Base-by-base conservation (phyloP, 2,113 vertebrate species). In the Trochalopteron elliotii region DNA sequence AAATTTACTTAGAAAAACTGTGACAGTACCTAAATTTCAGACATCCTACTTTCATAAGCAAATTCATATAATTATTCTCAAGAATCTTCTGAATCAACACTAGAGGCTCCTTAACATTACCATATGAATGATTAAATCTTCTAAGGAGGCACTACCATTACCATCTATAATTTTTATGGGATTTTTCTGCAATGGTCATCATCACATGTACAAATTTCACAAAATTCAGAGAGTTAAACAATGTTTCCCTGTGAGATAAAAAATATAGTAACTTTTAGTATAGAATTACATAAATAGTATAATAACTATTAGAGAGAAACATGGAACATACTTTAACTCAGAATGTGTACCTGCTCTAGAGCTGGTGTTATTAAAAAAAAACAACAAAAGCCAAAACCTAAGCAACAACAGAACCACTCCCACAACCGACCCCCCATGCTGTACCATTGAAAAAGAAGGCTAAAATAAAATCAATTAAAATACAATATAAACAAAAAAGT, bases 381-480 rank as follows among this genome's bases (percentile, higher is more conserved):
- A 23, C 30, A 40, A 40, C 8, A 42, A 61, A 3, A 19, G 67
- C 6, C 1, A 65, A 67, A 82, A n/a, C 6, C 14, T 2, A 31
- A 64, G 42, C 7, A 72, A 42, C 4, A 40, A 28, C 4, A 33
- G 65, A 57, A 57, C 9, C 2, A 15, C 5, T 5, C 33, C 4
- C 33, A 52, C 6, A 52, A 57, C 31, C 7, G 74, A 28, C 2
- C 0, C 1, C 2, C 5, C 7, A 0, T 8, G 0, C 3, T 8
- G 16, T 64, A 49, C 5, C n/a, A 22, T 28, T 59, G 11, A 59
- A 63, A 52, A 57, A 70, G 28, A 52, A 49, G 2, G 4, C 8
- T 78, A 15, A 71, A 71, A 64, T 50, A 19, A 64, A 86, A 79
- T 52, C 3, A 47, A 20, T 49, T 53, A 44, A 18, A 93, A 82